phyloP scores from a whole-genome alignment of 2,797 vertebrate species.

The Enteromius treurensis region DNA sequence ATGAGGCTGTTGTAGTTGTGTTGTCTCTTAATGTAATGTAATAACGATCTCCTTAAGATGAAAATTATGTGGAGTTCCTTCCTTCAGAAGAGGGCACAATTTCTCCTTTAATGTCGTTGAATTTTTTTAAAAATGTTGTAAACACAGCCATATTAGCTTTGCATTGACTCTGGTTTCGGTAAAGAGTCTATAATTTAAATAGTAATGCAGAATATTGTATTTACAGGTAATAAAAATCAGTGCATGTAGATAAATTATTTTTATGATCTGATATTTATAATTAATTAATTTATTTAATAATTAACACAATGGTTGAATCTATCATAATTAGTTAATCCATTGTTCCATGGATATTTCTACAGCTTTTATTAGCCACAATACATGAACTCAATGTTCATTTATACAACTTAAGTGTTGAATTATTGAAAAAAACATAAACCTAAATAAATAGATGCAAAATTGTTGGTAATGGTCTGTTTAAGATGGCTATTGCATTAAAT shows the following conservation, averaged over 20 bases:
- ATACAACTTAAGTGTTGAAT: not conserved
- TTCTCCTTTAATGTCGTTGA: not conserved
- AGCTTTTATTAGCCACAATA: not conserved
- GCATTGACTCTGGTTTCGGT: slow-evolving; percentile 4
- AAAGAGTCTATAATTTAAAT: not conserved
- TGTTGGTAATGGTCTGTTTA: not conserved
- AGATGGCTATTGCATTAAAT: not conserved
- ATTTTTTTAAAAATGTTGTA: slow-evolving; percentile 16
- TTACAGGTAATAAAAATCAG: not conserved
- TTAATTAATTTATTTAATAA: not conserved
- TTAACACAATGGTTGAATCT: not conserved
- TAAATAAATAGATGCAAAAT: not conserved
- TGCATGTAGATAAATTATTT: not conserved
- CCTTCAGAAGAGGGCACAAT: not conserved
- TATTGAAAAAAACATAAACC: not conserved
- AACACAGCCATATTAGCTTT: not conserved
- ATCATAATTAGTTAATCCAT: not conserved
- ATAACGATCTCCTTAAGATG: slow-evolving; percentile 14
- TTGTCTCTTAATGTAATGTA: not conserved
- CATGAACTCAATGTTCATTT: not conserved
- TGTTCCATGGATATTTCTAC: not conserved
- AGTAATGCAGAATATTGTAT: not conserved
- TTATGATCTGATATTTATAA: not conserved
- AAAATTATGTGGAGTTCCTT: not conserved
- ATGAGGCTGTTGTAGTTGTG: slow-evolving; percentile 4